Evolutionary conservation across 2,888 invertebrate species (phyloP).

Genomic region (Papilio demoleus): DNA sequence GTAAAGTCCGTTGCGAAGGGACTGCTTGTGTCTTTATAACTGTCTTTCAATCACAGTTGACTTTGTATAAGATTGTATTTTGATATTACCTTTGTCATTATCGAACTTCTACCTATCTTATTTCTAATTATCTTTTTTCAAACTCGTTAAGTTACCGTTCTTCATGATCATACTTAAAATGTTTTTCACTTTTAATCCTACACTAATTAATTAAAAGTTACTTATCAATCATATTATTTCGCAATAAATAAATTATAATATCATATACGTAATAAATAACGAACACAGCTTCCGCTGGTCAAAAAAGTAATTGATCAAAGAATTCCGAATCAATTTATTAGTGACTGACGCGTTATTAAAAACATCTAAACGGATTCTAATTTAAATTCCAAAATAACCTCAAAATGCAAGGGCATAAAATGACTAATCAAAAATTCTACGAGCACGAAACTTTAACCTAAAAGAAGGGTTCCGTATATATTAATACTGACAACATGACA

Average conservation of each 20-base stretch:
- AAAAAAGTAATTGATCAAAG: slow-evolving; percentile 18
- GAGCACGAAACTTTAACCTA: slow-evolving; percentile 43
- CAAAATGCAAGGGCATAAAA: slow-evolving; percentile 71
- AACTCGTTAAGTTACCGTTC: background rate
- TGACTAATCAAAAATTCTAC: slow-evolving; percentile 66
- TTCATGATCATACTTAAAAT: background rate
- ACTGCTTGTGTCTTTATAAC: background rate
- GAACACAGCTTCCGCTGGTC: slow-evolving; percentile 2
- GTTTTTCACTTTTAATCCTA: background rate
- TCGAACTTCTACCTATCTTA: no score
- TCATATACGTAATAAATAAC: background rate
- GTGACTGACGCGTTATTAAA: slow-evolving; percentile 45
- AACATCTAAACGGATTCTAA: slow-evolving; percentile 62
- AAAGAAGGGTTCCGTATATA: slow-evolving; percentile 43
- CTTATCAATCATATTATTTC: background rate
- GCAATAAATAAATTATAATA: background rate
- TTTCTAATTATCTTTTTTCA: background rate
- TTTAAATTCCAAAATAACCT: slow-evolving; percentile 72
- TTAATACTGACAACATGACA: background rate
- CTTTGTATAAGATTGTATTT: background rate
- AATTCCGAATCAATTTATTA: slow-evolving; percentile 39
- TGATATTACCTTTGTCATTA: no score
- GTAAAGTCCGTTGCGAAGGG: background rate
- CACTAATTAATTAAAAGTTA: background rate
- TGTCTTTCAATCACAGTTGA: background rate